phyloP scores from a whole-genome alignment of 2,888 invertebrate genomes.

The Drosophila kambysellisi region DNA sequence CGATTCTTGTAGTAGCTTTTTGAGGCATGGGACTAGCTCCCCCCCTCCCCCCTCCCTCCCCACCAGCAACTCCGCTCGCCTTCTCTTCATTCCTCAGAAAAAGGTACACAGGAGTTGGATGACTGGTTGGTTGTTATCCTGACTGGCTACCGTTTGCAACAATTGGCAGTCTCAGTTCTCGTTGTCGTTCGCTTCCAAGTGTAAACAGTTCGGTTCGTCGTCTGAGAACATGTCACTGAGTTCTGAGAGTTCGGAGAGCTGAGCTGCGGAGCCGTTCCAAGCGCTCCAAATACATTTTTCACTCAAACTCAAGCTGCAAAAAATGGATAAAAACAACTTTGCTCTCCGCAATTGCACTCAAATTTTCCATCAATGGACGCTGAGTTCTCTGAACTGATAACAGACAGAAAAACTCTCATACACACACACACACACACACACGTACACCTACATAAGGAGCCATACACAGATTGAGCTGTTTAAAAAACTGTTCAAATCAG shows the following conservation, averaged over 20 bases:
- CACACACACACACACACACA: constrained; percentile 18
- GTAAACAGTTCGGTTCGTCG: constrained; percentile 65
- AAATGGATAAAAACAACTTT: constrained; percentile 35
- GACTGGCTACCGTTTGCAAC: constrained; percentile 70
- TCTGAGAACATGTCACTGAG: constrained; percentile 6
- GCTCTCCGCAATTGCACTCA: constrained; percentile 49
- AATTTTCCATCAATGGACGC: constrained; percentile 75
- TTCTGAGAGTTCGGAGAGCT: constrained; percentile 7
- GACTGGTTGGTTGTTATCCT: constrained; percentile 38
- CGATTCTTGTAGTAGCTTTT: constrained; percentile 50
- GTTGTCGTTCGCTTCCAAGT: constrained; percentile 62
- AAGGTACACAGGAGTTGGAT: constrained; percentile 52
- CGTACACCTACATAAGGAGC: constrained; percentile 19
- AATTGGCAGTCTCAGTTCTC: constrained; percentile 75
- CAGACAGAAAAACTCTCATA: constrained; percentile 31
- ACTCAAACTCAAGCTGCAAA: constrained; percentile 55
- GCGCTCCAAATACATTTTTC: constrained; percentile 38
- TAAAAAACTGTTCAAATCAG: constrained; percentile 57
- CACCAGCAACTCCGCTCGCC: neutral
- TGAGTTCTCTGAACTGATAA: constrained; percentile 70
- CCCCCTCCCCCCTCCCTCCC: neutral
- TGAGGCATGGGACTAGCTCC: constrained; percentile 16
- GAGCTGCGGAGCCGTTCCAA: constrained; percentile 46
- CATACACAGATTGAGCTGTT: constrained; percentile 49
- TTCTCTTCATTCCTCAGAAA: neutral